A percentile compares a stretch with the other conserved stretches of the same genome.
These are phyloP conservation scores for Meiosimyza decipiens DNA, from an alignment of 2,888 invertebrate species.

Conservation along the genomic window DNA sequence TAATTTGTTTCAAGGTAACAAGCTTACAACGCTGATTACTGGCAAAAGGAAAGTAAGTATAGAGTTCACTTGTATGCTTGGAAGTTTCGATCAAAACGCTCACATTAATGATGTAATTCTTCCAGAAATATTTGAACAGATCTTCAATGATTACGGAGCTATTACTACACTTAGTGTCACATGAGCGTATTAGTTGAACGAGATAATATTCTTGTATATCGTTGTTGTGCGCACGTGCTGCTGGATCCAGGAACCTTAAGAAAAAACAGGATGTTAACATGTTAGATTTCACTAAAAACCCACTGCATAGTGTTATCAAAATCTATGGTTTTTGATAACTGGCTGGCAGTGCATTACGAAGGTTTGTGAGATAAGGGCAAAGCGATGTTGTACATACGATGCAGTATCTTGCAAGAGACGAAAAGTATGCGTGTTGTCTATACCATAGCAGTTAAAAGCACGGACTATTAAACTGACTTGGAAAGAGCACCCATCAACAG, in stretches of 20 bases:
- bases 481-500: no score
- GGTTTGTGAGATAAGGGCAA: no score
- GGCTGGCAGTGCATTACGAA: no score
- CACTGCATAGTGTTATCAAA: no score
- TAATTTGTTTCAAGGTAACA: neutral
- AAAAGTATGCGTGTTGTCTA: no score
- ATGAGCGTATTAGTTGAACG: constrained; percentile 40
- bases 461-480: no score
- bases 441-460: no score
- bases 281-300: no score
- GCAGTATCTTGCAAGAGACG: no score
- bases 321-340: no score
- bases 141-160: neutral
- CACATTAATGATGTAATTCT: constrained; percentile 47
- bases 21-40: constrained; percentile 37
- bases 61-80: constrained; percentile 34
- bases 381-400: no score
- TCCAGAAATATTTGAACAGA: constrained; percentile 47
- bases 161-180: constrained; percentile 10
- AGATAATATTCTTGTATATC: constrained; percentile 48
- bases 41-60: constrained; percentile 46
- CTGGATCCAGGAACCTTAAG: constrained; percentile 33
- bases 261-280: neutral
- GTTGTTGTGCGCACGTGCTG: constrained; percentile 37
- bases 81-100: constrained; percentile 40